A percentile compares a stretch with the other conserved stretches of the same genome.
These are phyloP conservation scores for Camelus dromedarius DNA, from an alignment of 2,113 vertebrate genomes.

Conservation along the genomic window DNA sequence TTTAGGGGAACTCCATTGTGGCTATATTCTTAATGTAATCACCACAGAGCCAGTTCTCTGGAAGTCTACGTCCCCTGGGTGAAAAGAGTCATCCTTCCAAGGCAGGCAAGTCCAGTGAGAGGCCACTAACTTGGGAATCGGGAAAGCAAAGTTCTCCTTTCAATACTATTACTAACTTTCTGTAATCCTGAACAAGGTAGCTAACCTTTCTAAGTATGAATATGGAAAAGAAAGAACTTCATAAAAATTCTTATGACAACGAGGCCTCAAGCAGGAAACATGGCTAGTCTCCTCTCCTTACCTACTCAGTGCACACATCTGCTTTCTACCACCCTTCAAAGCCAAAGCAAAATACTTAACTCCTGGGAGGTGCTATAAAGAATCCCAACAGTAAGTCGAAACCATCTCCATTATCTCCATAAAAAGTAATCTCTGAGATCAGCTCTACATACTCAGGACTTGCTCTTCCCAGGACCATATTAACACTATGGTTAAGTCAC, in stretches of 20 bases:
- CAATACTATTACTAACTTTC: conserved; percentile 42
- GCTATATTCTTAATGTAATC: conserved; percentile 35
- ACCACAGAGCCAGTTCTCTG: conserved; percentile 55
- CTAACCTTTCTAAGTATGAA: background rate
- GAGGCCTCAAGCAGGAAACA: conserved; percentile 29
- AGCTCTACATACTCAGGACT: background rate
- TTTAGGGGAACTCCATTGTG: conserved; percentile 67
- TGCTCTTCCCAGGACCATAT: conserved; percentile 26
- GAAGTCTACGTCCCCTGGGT: background rate
- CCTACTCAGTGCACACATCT: background rate
- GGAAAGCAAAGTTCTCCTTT: conserved; percentile 41
- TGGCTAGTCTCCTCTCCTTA: background rate
- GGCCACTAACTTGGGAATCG: background rate
- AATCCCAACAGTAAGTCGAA: background rate
- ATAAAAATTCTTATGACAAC: background rate
- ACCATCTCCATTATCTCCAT: conserved; percentile 47
- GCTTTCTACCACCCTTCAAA: background rate
- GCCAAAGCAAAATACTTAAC: conserved; percentile 36
- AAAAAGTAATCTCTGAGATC: conserved; percentile 15
- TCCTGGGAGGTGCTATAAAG: conserved; percentile 19
- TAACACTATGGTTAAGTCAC: conserved; percentile 34
- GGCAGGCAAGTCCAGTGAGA: background rate
- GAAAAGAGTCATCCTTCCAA: conserved; percentile 55
- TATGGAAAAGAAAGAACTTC: conserved; percentile 35
- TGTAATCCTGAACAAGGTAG: conserved; percentile 1